A percentile compares a stretch with the other conserved stretches of the same genome.
These are phyloP conservation scores for Scaptomyza caliginosa DNA, from an alignment of 2,888 invertebrate genomes.

Conservation along the genomic window DNA sequence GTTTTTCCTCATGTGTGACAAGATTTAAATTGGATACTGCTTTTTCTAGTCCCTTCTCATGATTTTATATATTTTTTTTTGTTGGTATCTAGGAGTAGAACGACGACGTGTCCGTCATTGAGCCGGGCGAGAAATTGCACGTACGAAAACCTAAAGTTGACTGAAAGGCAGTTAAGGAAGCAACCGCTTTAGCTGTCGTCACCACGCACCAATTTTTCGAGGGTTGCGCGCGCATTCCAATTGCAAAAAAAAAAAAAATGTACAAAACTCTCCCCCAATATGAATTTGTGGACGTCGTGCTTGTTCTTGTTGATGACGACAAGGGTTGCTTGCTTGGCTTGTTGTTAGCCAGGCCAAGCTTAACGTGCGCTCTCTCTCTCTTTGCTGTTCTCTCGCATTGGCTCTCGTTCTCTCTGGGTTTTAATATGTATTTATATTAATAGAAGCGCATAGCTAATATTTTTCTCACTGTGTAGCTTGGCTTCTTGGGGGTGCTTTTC, in stretches of 20 bases:
- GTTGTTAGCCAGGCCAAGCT: slow-evolving; percentile 9
- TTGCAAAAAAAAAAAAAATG: slow-evolving; percentile 58
- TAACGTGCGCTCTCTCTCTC: slow-evolving; percentile 5
- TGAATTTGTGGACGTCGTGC: not conserved
- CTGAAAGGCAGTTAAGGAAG: slow-evolving; percentile 82
- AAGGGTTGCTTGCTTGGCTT: slow-evolving; percentile 39
- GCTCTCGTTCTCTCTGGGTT: too few species aligned
- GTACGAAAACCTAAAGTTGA: slow-evolving; percentile 84
- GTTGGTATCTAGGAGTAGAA: slow-evolving; percentile 3
- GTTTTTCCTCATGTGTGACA: not conserved
- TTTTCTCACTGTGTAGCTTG: slow-evolving; percentile 68
- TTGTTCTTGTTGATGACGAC: slow-evolving; percentile 31
- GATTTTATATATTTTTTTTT: not conserved
- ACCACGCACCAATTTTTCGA: slow-evolving; percentile 49
- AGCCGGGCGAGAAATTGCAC: slow-evolving; percentile 80
- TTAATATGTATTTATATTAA: not conserved
- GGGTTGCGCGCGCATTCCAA: slow-evolving; percentile 76
- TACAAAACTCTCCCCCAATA: slow-evolving; percentile 74
- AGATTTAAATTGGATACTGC: not conserved
- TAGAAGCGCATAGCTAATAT: slow-evolving; percentile 34
- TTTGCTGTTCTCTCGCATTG: not conserved
- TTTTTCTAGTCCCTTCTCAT: not conserved
- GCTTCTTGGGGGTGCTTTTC: slow-evolving; percentile 46
- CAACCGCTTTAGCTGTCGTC: slow-evolving; percentile 49
- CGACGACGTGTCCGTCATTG: slow-evolving; percentile 62